These are phyloP conservation scores for Choloepus didactylus DNA, from an alignment of 2,797 vertebrate species.

Conservation along the genomic window DNA sequence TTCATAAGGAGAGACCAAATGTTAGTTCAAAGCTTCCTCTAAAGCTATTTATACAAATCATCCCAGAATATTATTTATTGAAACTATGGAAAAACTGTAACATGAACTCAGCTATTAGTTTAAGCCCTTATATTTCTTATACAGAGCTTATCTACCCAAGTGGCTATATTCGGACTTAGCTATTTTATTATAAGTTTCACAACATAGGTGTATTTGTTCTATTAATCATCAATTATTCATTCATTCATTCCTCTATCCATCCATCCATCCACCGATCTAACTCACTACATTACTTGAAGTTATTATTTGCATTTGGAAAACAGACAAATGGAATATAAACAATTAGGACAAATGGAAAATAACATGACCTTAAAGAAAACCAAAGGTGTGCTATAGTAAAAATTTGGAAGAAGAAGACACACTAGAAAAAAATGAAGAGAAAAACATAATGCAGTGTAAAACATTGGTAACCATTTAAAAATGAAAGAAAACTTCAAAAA, in stretches of 20 bases:
- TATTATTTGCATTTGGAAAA: not conserved
- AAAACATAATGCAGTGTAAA: not conserved
- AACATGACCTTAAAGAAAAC: not conserved
- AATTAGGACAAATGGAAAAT: not conserved
- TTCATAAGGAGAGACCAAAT: slow-evolving; percentile 4
- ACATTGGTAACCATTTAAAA: not conserved
- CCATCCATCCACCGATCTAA: not conserved
- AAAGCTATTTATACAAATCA: not conserved
- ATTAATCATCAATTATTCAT: not conserved
- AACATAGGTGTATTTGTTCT: not conserved
- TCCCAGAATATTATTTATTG: slow-evolving; percentile 34
- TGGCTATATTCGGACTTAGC: not conserved
- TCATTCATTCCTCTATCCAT: not conserved
- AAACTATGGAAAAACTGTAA: not conserved
- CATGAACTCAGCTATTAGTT: not conserved
- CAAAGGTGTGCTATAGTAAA: not conserved
- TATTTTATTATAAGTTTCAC: not conserved
- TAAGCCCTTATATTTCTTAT: not conserved
- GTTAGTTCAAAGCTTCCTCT: not conserved
- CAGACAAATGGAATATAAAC: not conserved
- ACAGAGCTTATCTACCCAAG: not conserved
- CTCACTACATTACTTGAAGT: not conserved
- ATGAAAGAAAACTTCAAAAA: not conserved
- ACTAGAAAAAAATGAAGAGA: not conserved
- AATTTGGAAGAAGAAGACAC: not conserved